Conservation (phyloP, 2,113 vertebrate genomes). For the Cathartes aura region DNA sequence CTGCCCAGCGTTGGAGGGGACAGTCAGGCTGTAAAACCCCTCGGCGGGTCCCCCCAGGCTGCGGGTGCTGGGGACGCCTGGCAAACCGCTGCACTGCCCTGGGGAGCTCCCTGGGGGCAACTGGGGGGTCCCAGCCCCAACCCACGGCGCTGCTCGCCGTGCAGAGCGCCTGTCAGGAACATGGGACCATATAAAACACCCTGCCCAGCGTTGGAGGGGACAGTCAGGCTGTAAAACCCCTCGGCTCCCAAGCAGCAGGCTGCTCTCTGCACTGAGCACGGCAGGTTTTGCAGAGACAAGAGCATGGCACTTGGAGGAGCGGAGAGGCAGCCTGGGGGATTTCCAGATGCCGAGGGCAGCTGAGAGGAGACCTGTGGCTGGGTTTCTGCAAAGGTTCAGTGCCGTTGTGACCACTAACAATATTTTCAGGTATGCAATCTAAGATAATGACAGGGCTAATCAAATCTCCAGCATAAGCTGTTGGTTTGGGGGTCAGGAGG, state of each 20-base stretch:
- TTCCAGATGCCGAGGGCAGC: background rate
- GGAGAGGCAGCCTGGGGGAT: background rate
- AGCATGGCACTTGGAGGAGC: fast-evolving
- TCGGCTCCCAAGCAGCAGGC: background rate
- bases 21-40: background rate
- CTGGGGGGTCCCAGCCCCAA: background rate
- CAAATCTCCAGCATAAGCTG: background rate
- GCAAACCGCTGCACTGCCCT: background rate
- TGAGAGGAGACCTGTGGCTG: background rate
- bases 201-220: fast-evolving
- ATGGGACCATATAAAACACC: fast-evolving
- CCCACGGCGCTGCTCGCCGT: fast-evolving
- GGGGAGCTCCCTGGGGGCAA: background rate
- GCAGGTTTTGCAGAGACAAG: background rate
- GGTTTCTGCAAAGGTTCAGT: background rate
- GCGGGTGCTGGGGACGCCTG: background rate
- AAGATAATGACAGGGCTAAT: background rate
- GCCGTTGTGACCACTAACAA: background rate
- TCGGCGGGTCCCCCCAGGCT: too few relatives aligned
- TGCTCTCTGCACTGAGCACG: fast-evolving
- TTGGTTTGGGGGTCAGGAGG: background rate
- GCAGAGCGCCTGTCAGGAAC: background rate
- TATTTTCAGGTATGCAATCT: background rate
- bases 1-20: fast-evolving
- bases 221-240: background rate